Percentiles rank a stretch among this genome's conserved stretches.
phyloP scores from a whole-genome alignment of 2,888 invertebrate species.

The Noctuana brunneofusca region DNA sequence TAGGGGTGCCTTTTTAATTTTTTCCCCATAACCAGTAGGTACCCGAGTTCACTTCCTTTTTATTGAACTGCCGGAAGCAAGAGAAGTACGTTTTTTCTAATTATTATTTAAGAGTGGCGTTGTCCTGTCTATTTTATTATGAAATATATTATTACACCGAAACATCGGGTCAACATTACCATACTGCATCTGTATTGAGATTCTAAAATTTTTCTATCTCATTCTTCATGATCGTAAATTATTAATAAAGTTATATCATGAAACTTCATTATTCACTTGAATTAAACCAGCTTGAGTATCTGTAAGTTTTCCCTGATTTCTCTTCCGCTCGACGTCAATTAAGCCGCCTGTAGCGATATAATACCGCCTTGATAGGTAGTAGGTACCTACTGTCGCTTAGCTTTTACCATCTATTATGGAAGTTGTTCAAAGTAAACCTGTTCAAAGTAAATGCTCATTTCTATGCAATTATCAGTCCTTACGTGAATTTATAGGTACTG shows the following conservation, averaged over 20 bases:
- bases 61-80: constrained; percentile 59
- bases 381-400: constrained; percentile 13
- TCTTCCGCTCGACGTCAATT: constrained; percentile 44
- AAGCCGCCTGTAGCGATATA: constrained; percentile 22
- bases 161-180: background rate
- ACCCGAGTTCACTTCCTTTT: constrained; percentile 61
- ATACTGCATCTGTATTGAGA: too few species aligned
- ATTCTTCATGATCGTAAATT: too few species aligned
- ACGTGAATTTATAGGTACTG: background rate
- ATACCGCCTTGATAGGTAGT: background rate
- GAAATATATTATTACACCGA: background rate
- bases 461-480: constrained; percentile 14
- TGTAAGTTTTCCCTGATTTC: constrained; percentile 44
- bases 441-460: constrained; percentile 19
- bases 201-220: too few species aligned
- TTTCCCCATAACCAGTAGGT: constrained; percentile 46
- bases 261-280: constrained; percentile 7
- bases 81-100: constrained; percentile 21
- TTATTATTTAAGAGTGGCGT: background rate
- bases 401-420: constrained; percentile 35
- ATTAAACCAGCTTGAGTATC: constrained; percentile 26
- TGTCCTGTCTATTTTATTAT: constrained; percentile 18
- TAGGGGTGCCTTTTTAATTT: constrained; percentile 56
- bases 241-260: too few species aligned
- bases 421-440: constrained; percentile 29